These are phyloP conservation scores for Drosophila conformis DNA, from an alignment of 2,888 invertebrate genomes.

Conservation along the genomic window DNA sequence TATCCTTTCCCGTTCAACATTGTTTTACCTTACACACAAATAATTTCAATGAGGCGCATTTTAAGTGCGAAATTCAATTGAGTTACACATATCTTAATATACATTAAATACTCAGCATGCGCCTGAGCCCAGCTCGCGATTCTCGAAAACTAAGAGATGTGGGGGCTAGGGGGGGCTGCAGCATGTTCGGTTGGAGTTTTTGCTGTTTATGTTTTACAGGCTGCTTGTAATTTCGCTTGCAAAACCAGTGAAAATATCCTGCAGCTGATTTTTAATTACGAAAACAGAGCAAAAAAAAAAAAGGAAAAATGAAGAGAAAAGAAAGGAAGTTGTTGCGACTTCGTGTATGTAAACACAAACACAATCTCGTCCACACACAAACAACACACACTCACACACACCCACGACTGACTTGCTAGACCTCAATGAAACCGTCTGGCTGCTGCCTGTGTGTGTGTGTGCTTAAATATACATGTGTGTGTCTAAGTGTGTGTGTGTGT, in stretches of 20 bases:
- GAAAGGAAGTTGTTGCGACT: constrained; percentile 71
- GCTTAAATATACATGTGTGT: constrained; percentile 19
- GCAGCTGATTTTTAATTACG: constrained; percentile 78
- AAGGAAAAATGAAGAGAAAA: constrained; percentile 21
- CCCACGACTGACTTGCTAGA: constrained; percentile 53
- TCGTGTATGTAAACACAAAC: constrained; percentile 64
- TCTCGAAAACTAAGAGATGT: constrained; percentile 3
- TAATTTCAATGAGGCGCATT: constrained; percentile 23
- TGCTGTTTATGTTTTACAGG: constrained; percentile 57
- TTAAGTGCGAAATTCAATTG: constrained; percentile 48
- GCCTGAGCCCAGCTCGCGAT: constrained; percentile 1
- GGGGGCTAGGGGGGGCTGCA: background rate
- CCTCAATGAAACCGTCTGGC: constrained; percentile 72
- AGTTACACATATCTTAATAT: constrained; percentile 53
- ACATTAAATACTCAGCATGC: constrained; percentile 29
- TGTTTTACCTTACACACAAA: constrained; percentile 1
- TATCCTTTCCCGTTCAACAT: background rate
- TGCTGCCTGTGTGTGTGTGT: constrained; percentile 30
- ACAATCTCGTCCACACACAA: constrained; percentile 38
- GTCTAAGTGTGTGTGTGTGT: constrained; percentile 29
- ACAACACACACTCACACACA: constrained; percentile 10
- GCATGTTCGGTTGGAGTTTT: constrained; percentile 40
- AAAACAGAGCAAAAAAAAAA: constrained; percentile 58
- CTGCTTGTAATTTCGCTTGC: constrained; percentile 58
- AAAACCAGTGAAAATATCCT: constrained; percentile 72